Base-by-base conservation (phyloP, 2,888 invertebrate genomes). In the Eurytoma californica region DNA sequence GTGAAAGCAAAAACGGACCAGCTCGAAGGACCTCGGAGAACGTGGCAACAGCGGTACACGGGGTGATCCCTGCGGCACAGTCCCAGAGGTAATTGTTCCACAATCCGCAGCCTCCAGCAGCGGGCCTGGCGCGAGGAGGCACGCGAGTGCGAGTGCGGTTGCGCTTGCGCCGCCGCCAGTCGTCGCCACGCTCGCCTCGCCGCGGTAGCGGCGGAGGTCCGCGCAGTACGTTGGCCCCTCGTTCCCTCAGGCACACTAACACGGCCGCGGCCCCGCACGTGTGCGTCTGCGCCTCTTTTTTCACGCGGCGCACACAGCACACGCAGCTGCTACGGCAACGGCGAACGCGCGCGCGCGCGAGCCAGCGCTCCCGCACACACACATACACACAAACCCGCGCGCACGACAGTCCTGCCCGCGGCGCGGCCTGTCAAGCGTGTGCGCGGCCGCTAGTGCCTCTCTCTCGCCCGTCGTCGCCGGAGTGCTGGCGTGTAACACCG, bases 171-270 rank as follows among this genome's bases (percentile, higher is more conserved):
- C 78, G 83, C 72, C 86, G 80, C 80, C 66, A 74, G 83, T 81
- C 82, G 85, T 80, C 86, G 87, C 84, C 82, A 84, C 84, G 70
- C 83, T 84, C 84, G 86, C 82, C 78, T 83, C 83, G 49, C 49
- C 14, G 24, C 24, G 24, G 24, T 2, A 2, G 24, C 24, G 82
- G 83, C 84, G 81, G 84, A 83, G 82, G 80, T 79, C 82, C 55
- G 66, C 70, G 53, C 73, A 24, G 28, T 39, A 24, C 55, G 13
- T 14, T 28, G 58, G 39, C 12, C 20, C 30, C 16, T 49, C 28
- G 63, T 51, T 47, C 55, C 13, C 61, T n/a, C 47, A n/a, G 18
- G n/a, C 39, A 18, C 49, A 51, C 72, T 14, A 53, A 28, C 39
- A 61, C 13, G 30, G 20, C 3, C 18, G 18, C 63, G 39, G n/a